Evolutionary conservation across 2,888 invertebrate genomes (phyloP).

Genomic region (Sisyra nigra): DNA sequence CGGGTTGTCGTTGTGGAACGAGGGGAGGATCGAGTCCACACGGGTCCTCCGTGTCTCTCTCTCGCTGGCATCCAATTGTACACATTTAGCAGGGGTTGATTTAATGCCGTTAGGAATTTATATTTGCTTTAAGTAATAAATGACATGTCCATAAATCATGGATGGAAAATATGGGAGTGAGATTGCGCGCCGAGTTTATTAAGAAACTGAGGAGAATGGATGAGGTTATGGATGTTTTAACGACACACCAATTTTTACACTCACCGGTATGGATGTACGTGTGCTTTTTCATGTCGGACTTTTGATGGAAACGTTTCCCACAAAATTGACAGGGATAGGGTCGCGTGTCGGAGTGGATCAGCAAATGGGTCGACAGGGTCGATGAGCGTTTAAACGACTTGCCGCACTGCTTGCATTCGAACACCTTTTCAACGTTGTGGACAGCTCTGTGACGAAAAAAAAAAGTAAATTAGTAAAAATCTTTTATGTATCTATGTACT

Average conservation of each 20-base stretch:
- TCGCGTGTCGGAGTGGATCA: slow-evolving; percentile 93
- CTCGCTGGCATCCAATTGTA: no score
- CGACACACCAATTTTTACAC: slow-evolving; percentile 20
- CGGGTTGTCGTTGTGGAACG: no score
- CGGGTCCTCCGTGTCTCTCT: no score
- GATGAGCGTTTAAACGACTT: slow-evolving; percentile 94
- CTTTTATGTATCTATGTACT: background rate
- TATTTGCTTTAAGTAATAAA: no score
- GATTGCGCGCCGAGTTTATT: no score
- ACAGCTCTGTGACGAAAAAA: slow-evolving; percentile 48
- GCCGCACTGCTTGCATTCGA: slow-evolving; percentile 93
- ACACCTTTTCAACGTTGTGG: slow-evolving; percentile 84
- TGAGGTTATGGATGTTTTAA: no score
- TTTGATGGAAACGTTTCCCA: slow-evolving; percentile 97
- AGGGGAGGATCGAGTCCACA: no score
- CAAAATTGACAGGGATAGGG: slow-evolving; percentile 98
- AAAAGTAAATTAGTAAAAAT: background rate
- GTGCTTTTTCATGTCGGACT: slow-evolving; percentile 99
- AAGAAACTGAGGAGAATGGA: no score
- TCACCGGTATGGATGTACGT: slow-evolving; percentile 88
- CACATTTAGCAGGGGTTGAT: no score
- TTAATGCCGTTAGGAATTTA: no score
- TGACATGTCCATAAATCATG: no score
- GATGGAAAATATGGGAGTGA: no score
- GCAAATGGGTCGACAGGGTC: slow-evolving; percentile 89